Percentiles rank a stretch among this genome's conserved stretches.
Conservation (phyloP, 2,888 invertebrate genomes). For the Baccha elongata region DNA sequence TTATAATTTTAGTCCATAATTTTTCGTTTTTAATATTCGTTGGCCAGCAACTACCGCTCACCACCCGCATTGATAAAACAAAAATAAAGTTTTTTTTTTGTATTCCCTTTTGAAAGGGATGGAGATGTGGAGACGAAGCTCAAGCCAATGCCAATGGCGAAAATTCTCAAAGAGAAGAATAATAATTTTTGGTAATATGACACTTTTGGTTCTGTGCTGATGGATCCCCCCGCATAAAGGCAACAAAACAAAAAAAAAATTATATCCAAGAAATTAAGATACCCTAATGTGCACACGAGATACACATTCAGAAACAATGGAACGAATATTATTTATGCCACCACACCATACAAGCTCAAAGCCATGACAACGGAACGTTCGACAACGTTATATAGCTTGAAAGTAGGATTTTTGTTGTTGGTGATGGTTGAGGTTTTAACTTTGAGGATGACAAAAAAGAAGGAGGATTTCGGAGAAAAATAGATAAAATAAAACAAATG, state of each 20-base stretch:
- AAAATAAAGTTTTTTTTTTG: background rate
- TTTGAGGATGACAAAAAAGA: background rate
- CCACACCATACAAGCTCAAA: slow-evolving; percentile 8
- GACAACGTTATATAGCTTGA: background rate
- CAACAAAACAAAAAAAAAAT: slow-evolving; percentile 15
- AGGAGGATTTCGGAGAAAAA: slow-evolving; percentile 55
- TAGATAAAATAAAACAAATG: slow-evolving; percentile 69
- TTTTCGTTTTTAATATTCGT: slow-evolving; percentile 2
- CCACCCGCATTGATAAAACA: slow-evolving; percentile 64
- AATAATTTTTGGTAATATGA: slow-evolving; percentile 61
- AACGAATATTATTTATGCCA: slow-evolving; percentile 45
- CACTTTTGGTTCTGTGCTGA: slow-evolving; percentile 56
- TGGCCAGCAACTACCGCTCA: slow-evolving; percentile 31
- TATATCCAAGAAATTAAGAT: slow-evolving; percentile 62
- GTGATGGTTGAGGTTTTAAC: background rate
- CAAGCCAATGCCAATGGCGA: slow-evolving; percentile 46
- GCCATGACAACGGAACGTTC: slow-evolving; percentile 55
- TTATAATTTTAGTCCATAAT: background rate
- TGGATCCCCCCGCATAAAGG: slow-evolving; percentile 56
- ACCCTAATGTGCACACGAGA: slow-evolving; percentile 70
- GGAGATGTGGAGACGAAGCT: slow-evolving; percentile 30
- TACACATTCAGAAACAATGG: slow-evolving; percentile 63
- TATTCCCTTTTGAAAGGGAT: slow-evolving; percentile 1
- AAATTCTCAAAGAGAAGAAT: slow-evolving; percentile 29
- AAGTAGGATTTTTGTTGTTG: slow-evolving; percentile 7